Evolutionary conservation across 2,113 vertebrate genomes (phyloP).

Genomic region (Leptosomus discolor): DNA sequence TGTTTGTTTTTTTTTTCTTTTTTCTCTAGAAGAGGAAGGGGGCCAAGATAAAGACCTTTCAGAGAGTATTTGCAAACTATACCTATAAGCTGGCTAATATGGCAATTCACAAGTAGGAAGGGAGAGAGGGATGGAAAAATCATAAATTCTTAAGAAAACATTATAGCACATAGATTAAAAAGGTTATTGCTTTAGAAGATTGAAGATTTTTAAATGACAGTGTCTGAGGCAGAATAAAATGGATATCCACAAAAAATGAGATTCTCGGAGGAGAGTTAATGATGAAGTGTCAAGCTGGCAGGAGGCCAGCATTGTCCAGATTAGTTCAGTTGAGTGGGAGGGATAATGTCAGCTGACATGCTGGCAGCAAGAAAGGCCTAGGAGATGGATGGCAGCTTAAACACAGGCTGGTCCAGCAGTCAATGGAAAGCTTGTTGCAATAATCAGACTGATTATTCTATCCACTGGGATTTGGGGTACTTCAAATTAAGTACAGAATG

Average conservation of each 20-base stretch:
- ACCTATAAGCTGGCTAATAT: not conserved
- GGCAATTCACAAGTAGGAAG: not conserved
- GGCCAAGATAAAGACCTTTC: constrained; percentile 42
- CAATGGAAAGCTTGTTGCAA: constrained; percentile 23
- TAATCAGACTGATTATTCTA: constrained; percentile 15
- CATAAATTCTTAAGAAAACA: constrained; percentile 41
- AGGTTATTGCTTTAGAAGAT: constrained; percentile 21
- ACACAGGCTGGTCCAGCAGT: not conserved
- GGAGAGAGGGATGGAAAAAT: constrained; percentile 4
- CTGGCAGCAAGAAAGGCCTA: constrained; percentile 18
- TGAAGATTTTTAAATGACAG: constrained; percentile 40
- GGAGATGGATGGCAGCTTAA: constrained; percentile 22
- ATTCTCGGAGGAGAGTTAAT: not conserved
- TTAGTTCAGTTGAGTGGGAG: not conserved
- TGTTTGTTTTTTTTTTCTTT: not conserved
- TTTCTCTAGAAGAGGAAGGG: not conserved
- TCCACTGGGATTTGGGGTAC: not conserved
- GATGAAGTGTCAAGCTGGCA: not conserved
- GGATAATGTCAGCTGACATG: not conserved
- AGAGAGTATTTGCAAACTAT: not conserved
- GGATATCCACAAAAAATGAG: not conserved
- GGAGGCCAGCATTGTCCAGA: not conserved
- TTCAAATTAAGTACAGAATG: constrained; percentile 2
- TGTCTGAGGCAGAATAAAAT: constrained; percentile 35
- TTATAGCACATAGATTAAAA: constrained; percentile 21